Evolutionary conservation across 2,888 invertebrate genomes (phyloP), one percentile per base, ranked within the genome.

Genomic region (Diarsia dahlii): DNA sequence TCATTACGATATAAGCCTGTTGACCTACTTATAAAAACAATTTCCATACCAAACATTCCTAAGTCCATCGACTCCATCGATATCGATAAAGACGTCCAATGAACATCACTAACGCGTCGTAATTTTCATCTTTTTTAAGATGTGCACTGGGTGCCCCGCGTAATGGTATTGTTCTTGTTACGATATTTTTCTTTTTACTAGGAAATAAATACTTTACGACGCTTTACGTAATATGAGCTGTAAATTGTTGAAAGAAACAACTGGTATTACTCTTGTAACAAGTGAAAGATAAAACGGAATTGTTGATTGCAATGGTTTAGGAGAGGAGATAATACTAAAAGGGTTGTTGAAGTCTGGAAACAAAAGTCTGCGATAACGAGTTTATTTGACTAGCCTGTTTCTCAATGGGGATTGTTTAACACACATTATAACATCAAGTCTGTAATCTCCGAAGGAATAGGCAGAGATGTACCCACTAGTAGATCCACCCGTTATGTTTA

Each of bases 161-260:
- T 90, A 89, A 89, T 89, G 87, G 86, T 89, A 90, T 91, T 92
- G 91, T 91, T 90, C 84, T 87, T 88, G 88, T 89, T 89, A 90
- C 88, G 87, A 91, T 90, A 90, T 90, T 76, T 89, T 92, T 90
- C 13, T 63, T 92, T 92, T 92, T 92, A 92, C 87, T 88, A 82
- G 86, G 87, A 89, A 91, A 92, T 92, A 91, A 92, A 92, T 92
- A 90, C 88, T 92, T 92, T 92, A 92, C 90, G 92, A 91, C 76
- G 87, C 84, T 87, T 87, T 86, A 84, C 81, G 81, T 81, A 80
- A 84, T 82, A 82, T 78, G 77, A 80, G 85, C 84, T 85, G 87
- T 84, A 89, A 90, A 90, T 82, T 89, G 64, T 76, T 74, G 58
- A 45, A 54, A 64, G 48, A 60, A 74, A 60, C 58, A 72, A 72